phyloP scores from a whole-genome alignment of 2,797 vertebrate species.

The Alouatta caraya region DNA sequence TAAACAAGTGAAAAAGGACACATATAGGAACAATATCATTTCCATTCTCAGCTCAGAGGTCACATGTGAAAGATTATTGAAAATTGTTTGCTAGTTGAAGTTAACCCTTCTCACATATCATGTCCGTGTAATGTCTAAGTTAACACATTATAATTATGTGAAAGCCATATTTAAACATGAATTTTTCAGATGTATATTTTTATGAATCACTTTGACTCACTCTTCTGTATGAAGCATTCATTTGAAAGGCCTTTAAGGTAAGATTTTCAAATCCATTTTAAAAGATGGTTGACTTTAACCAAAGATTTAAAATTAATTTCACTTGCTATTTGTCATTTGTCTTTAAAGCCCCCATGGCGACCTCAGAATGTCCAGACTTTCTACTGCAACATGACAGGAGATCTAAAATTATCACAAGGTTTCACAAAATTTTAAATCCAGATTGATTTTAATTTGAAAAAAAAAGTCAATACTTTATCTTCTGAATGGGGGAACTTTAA shows the following conservation, averaged over 20 bases:
- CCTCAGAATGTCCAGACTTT: constrained; percentile 5
- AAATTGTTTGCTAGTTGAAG: constrained; percentile 2
- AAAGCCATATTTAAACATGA: background rate
- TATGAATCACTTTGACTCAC: constrained; percentile 12
- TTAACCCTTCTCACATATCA: background rate
- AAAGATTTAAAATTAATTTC: constrained; percentile 53
- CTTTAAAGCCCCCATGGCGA: constrained; percentile 2
- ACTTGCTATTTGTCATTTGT: constrained; percentile 55
- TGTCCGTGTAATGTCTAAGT: background rate
- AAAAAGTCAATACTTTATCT: background rate
- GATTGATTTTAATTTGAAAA: background rate
- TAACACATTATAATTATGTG: background rate
- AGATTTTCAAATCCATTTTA: constrained; percentile 51
- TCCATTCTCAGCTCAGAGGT: background rate
- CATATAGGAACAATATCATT: background rate
- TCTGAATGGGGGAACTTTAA: background rate
- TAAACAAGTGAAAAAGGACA: background rate
- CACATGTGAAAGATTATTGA: constrained; percentile 34
- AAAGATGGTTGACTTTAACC: constrained; percentile 1
- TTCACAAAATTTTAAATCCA: constrained; percentile 28
- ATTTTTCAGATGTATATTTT: constrained; percentile 32
- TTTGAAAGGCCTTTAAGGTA: constrained; percentile 45
- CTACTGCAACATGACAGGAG: background rate
- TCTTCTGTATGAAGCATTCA: constrained; percentile 14
- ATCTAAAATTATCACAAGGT: background rate